Percentiles rank a stretch among this genome's conserved stretches.
Conservation (phyloP, 2,797 vertebrate species). For the Vultur gryphus region DNA sequence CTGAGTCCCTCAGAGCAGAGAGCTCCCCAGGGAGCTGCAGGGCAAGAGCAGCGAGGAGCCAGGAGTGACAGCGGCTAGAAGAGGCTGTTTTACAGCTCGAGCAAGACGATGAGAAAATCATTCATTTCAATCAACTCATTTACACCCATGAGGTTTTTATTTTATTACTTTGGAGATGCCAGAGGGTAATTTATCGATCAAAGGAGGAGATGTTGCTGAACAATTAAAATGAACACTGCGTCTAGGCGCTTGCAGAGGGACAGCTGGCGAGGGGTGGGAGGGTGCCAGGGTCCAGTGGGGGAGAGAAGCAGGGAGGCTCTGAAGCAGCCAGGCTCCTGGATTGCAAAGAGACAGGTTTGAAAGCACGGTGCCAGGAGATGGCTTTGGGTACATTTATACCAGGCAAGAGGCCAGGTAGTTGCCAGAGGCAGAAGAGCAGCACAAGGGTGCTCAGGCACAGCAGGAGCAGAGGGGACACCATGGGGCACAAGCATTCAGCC, state of each 20-base stretch:
- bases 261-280: neutral
- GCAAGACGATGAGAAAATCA: neutral
- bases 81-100: neutral
- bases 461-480: neutral
- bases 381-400: neutral
- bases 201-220: neutral
- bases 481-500: accelerated
- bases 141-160: neutral
- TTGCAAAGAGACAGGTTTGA: neutral
- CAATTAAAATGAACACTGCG: neutral
- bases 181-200: constrained; percentile 34
- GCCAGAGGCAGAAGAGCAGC: neutral
- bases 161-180: constrained; percentile 7
- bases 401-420: neutral
- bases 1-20: neutral
- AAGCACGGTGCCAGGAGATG: neutral
- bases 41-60: neutral
- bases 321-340: neutral
- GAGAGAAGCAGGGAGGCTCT: neutral
- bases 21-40: neutral
- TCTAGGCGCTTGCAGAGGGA: neutral
- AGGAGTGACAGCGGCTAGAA: neutral
- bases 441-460: neutral
- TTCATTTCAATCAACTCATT: neutral
- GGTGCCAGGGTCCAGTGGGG: too few species aligned